Base-by-base conservation (phyloP, 2,797 vertebrate genomes). In the Diglossa cyanea region DNA sequence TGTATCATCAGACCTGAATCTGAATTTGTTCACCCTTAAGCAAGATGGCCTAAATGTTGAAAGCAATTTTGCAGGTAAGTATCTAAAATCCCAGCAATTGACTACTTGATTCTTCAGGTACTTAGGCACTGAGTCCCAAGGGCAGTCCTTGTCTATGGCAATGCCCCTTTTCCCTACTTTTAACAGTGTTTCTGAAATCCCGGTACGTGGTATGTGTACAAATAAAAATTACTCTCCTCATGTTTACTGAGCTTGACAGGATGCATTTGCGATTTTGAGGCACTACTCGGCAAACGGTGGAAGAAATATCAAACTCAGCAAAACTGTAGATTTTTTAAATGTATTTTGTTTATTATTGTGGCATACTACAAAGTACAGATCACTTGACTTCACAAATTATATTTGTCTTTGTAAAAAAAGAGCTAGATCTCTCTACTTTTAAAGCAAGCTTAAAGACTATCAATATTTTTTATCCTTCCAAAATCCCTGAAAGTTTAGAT, bases 11-110 rank as follows among this genome's bases (percentile, higher is more conserved):
- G n/a, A 44, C 10, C 21, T 65, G 79, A 86, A 88, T 78, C 28
- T 83, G 84, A 95, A 92, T 94, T 88, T 93, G 50, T 96, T 91
- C 4, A 12, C 89, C 87, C 65, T 90, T 58, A 86, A 90, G 85
- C 87, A 83, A 89, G 51, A 14, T 39, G 70, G 45, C 77, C 67
- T 74, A 74, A 79, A 62, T 45, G 54, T 80, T 90, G 73, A 90
- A 92, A 94, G 51, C 20, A 80, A 62, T 89, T 91, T 87, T 94
- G 63, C 89, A 93, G 63, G 53, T 57, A 54, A 67, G 28, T 24
- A 18, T 92, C 58, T 89, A 93, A 94, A 92, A 97, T 87, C 68
- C 68, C 61, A 24, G 45, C 4, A 24, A 87, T 0, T 74, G 78
- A 75, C 35, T 62, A 26, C 23, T 50, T 68, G 88, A 54, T 90